These are phyloP conservation scores for Bovichtus variegatus DNA, from an alignment of 2,797 vertebrate species.

Conservation along the genomic window DNA sequence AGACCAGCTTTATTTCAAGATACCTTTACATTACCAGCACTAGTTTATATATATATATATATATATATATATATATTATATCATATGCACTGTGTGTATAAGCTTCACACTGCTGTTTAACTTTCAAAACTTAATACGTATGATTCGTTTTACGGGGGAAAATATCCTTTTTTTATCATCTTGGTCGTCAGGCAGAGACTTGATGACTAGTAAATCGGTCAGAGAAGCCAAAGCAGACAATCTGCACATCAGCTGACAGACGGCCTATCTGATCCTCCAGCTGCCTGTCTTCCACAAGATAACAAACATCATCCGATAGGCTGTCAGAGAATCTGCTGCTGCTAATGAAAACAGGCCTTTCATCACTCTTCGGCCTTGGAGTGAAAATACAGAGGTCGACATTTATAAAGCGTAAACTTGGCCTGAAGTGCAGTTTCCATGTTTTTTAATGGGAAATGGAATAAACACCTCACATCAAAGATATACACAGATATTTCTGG, in stretches of 20 bases:
- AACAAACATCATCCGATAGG: conserved; percentile 41
- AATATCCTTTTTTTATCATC: not conserved
- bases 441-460: conserved; percentile 34
- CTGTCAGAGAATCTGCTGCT: conserved; percentile 23
- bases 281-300: conserved; percentile 44
- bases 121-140: not conserved
- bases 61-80: too few relatives aligned
- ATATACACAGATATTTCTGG: conserved; percentile 31
- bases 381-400: conserved; percentile 29
- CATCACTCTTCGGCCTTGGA: conserved; percentile 25
- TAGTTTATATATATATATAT: too few relatives aligned
- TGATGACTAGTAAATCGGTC: conserved; percentile 27
- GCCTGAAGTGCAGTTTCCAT: conserved; percentile 29
- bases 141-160: conserved; percentile 1
- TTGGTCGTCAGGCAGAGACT: not conserved
- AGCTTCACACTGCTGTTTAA: not conserved
- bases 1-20: not conserved
- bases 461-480: conserved; percentile 51
- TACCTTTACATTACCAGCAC: not conserved
- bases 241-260: conserved; percentile 42
- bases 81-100: not conserved
- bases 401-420: conserved; percentile 43
- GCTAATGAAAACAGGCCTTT: conserved; percentile 49
- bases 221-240: conserved; percentile 14
- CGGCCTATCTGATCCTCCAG: conserved; percentile 47